Percentiles rank a stretch among this genome's conserved stretches.
Evolutionary conservation across 2,888 invertebrate species (phyloP).

Genomic region (Lycophotia porphyrea): DNA sequence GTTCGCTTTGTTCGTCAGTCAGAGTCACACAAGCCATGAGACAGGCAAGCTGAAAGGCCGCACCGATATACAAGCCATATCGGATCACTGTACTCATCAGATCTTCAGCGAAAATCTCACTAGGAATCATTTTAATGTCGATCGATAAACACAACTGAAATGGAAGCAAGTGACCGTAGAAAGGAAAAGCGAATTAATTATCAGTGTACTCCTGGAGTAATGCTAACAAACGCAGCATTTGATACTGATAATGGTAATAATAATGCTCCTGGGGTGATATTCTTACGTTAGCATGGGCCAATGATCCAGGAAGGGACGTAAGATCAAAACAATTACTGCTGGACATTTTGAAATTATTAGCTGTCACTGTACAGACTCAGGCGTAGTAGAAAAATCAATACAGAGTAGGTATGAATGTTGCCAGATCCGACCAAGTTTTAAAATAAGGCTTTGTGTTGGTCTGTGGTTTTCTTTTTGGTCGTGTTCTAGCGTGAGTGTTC

Average conservation of each 20-base stretch:
- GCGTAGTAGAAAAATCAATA: conserved; percentile 14
- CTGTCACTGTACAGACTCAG: conserved; percentile 16
- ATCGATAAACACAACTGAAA: conserved; percentile 60
- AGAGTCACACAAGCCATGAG: conserved; percentile 95
- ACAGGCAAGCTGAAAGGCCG: conserved; percentile 96
- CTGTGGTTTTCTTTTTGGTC: not conserved
- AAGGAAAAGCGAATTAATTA: conserved; percentile 8
- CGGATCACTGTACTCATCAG: conserved; percentile 93
- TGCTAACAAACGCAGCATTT: conserved; percentile 45
- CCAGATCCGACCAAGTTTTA: conserved; percentile 1
- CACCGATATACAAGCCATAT: conserved; percentile 95
- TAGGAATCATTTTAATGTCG: conserved; percentile 86
- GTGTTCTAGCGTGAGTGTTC: not conserved
- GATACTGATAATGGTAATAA: conserved; percentile 42
- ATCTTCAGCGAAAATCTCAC: conserved; percentile 91
- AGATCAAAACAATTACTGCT: conserved; percentile 40
- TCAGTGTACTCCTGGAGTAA: conserved; percentile 45
- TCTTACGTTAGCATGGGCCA: conserved; percentile 18
- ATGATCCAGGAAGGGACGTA: conserved; percentile 25
- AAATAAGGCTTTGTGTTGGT: not conserved
- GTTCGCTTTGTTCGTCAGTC: conserved; percentile 91
- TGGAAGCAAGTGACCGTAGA: conserved; percentile 11
- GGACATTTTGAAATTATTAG: conserved; percentile 39
- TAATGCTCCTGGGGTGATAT: conserved; percentile 31
- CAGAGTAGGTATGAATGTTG: conserved; percentile 10